Evolutionary conservation across 2,888 invertebrate genomes (phyloP).

Genomic region (Troides oblongomaculatus): DNA sequence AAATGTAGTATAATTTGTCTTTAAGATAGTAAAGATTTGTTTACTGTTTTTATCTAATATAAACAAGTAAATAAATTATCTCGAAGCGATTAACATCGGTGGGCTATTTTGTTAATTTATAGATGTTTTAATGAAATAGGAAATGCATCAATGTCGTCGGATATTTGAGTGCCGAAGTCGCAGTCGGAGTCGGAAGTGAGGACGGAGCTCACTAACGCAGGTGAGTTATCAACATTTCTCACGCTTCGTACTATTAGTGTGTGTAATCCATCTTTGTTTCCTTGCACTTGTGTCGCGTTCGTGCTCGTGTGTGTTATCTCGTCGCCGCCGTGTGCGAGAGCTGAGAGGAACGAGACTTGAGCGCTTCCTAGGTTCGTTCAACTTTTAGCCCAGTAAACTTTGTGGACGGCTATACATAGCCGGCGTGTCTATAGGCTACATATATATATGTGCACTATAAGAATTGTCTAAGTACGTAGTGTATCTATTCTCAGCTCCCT

Average conservation of each 20-base stretch:
- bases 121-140: constrained; percentile 24
- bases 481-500: constrained; percentile 48
- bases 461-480: constrained; percentile 36
- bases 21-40: no score
- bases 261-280: constrained; percentile 61
- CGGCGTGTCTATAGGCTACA: constrained; percentile 44
- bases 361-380: constrained; percentile 75
- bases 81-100: constrained; percentile 13
- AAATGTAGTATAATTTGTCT: no score
- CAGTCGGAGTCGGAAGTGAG: constrained; percentile 75
- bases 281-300: constrained; percentile 42
- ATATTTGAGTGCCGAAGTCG: constrained; percentile 32
- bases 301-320: constrained; percentile 44
- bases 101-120: constrained; percentile 32
- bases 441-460: constrained; percentile 31
- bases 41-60: no score
- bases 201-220: constrained; percentile 68
- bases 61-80: no score
- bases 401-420: constrained; percentile 57
- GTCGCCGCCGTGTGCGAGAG: constrained; percentile 57
- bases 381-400: constrained; percentile 81
- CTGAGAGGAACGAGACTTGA: constrained; percentile 66
- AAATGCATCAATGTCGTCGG: constrained; percentile 16
- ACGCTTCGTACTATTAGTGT: constrained; percentile 67
- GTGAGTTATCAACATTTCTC: constrained; percentile 79